Conservation (phyloP, 2,888 invertebrate genomes). For the Trissolcus japonicus region DNA sequence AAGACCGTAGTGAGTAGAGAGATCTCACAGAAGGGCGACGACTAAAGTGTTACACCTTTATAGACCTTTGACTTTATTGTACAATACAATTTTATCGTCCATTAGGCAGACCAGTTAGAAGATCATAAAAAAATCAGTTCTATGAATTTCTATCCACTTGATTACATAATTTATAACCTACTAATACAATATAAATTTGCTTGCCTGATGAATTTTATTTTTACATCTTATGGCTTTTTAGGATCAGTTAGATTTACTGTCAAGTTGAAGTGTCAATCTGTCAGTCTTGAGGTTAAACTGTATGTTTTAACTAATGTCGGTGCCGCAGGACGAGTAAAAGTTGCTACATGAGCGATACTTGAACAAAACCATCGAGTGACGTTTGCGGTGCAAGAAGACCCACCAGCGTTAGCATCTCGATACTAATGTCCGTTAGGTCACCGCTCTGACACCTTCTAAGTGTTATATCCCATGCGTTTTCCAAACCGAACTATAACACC, state of each 20-base stretch:
- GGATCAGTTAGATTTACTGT: too few species aligned
- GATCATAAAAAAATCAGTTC: constrained; percentile 63
- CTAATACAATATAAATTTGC: too few species aligned
- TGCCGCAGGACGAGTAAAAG: constrained; percentile 44
- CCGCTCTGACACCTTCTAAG: constrained; percentile 71
- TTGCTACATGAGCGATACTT: constrained; percentile 41
- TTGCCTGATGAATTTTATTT: not conserved
- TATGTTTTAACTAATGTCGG: constrained; percentile 46
- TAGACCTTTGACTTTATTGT: constrained; percentile 31
- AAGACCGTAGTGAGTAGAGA: constrained; percentile 29
- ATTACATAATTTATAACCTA: too few species aligned
- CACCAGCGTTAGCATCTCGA: constrained; percentile 62
- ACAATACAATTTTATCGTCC: constrained; percentile 44
- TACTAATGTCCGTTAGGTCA: constrained; percentile 63
- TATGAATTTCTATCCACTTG: too few species aligned
- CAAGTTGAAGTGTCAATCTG: too few species aligned
- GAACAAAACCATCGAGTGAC: constrained; percentile 51
- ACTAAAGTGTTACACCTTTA: constrained; percentile 56
- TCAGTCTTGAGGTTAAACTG: constrained; percentile 32
- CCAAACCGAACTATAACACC: constrained; percentile 55
- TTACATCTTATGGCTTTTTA: too few species aligned
- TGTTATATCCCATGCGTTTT: constrained; percentile 65
- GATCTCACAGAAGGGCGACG: constrained; percentile 34
- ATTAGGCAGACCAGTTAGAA: constrained; percentile 65
- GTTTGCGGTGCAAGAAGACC: constrained; percentile 63